Conservation (phyloP, 2,797 vertebrate species). For the Phataginus tetradactyla region DNA sequence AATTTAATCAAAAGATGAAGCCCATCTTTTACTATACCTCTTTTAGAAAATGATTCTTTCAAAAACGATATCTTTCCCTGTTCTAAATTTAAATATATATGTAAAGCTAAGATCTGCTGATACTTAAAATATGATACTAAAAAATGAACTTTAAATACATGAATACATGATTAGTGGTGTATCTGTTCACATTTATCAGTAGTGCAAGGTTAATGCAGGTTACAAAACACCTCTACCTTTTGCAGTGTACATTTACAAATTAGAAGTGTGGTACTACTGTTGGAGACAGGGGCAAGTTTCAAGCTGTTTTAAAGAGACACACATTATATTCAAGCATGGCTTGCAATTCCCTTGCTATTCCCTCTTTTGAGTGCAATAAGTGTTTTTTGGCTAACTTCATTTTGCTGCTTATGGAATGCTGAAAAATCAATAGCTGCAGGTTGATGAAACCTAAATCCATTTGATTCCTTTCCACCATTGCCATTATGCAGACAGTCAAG, state of each 20-base stretch:
- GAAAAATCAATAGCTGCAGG: constrained; percentile 70
- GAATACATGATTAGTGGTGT: neutral
- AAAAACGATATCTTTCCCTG: neutral
- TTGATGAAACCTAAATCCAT: constrained; percentile 75
- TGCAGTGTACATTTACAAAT: neutral
- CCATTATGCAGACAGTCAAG: constrained; percentile 78
- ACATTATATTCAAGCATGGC: neutral
- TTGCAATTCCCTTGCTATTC: constrained; percentile 48
- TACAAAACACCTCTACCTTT: neutral
- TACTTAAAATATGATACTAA: neutral
- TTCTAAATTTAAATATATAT: neutral
- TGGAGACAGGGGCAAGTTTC: neutral
- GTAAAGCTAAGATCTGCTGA: neutral
- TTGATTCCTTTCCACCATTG: constrained; percentile 68
- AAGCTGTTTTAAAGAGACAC: constrained; percentile 44
- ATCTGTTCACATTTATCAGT: neutral
- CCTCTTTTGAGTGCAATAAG: constrained; percentile 71
- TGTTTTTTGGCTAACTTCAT: constrained; percentile 52
- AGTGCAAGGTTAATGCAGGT: neutral
- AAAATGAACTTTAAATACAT: neutral
- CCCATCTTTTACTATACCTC: neutral
- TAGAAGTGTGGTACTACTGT: neutral
- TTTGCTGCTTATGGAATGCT: constrained; percentile 51
- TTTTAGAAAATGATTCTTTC: neutral
- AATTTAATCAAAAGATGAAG: neutral